Evolutionary conservation across 2,797 vertebrate species (phyloP).

Genomic region (Helostoma temminkii): DNA sequence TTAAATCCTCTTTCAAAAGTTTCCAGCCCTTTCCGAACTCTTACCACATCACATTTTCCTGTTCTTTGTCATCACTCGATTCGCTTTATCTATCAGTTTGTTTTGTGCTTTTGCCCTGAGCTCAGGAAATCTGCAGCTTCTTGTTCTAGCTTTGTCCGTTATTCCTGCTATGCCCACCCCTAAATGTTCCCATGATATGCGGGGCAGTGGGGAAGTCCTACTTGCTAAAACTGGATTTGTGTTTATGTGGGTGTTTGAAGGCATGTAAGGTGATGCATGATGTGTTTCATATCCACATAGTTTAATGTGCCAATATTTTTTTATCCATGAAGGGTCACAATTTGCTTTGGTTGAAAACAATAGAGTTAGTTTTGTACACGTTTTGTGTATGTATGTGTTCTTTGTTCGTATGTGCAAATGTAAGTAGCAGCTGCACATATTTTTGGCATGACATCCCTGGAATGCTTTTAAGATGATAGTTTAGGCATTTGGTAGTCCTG

Average conservation of each 20-base stretch:
- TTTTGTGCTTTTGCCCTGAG: not conserved
- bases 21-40: slow-evolving; percentile 51
- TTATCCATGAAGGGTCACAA: not conserved
- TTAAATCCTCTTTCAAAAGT: slow-evolving; percentile 54
- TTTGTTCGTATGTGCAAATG: slow-evolving; percentile 12
- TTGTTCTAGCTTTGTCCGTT: slow-evolving; percentile 9
- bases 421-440: slow-evolving; percentile 26
- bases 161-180: slow-evolving; percentile 8
- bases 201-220: slow-evolving; percentile 46
- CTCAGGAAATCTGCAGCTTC: slow-evolving; percentile 37
- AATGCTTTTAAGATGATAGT: slow-evolving; percentile 18
- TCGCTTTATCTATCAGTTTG: slow-evolving; percentile 25
- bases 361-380: not conserved
- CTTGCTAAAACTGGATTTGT: slow-evolving; percentile 59
- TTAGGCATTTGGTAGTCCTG: slow-evolving; percentile 12
- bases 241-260: slow-evolving; percentile 15
- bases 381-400: not conserved
- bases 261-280: not conserved
- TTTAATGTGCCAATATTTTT: not conserved
- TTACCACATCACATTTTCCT: slow-evolving; percentile 69
- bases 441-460: not conserved
- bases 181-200: slow-evolving; percentile 53
- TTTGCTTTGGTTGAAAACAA: slow-evolving; percentile 10
- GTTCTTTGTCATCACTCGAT: slow-evolving; percentile 54
- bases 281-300: not conserved